Percentiles rank a stretch among this genome's conserved stretches.
phyloP scores from a whole-genome alignment of 1,140 invertebrate species.

The Leptinotarsa undecemlineata region DNA sequence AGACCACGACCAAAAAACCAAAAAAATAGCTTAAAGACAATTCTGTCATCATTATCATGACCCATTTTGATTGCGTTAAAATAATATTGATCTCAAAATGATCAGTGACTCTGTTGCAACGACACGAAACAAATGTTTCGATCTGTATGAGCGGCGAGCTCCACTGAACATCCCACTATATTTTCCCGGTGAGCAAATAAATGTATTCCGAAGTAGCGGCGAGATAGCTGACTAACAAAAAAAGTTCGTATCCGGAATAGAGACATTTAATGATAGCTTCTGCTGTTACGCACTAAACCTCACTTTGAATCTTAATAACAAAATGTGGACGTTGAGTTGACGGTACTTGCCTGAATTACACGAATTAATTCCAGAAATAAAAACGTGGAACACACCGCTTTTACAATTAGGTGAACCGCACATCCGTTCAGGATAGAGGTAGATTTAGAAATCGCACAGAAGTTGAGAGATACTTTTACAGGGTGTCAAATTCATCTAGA shows the following conservation, averaged over 20 bases:
- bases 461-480: too few species aligned
- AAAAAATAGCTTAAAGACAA: too few species aligned
- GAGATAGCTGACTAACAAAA: neutral
- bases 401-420: neutral
- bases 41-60: too few species aligned
- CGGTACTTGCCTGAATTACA: neutral
- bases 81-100: too few species aligned
- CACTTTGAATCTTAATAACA: conserved; percentile 3
- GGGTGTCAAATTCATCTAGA: too few species aligned
- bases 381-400: neutral
- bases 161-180: neutral
- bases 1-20: too few species aligned
- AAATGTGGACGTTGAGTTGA: neutral
- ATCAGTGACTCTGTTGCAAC: too few species aligned
- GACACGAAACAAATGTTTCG: too few species aligned
- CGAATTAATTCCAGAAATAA: conserved; percentile 4
- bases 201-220: neutral
- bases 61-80: too few species aligned
- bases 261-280: neutral
- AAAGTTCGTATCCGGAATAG: neutral
- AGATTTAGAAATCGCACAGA: too few species aligned
- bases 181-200: neutral
- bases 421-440: neutral
- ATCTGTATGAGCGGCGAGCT: too few species aligned
- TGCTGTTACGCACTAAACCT: neutral